Evolutionary conservation across 2,113 vertebrate species (phyloP).

Genomic region (Paramisgurnus dabryanus): DNA sequence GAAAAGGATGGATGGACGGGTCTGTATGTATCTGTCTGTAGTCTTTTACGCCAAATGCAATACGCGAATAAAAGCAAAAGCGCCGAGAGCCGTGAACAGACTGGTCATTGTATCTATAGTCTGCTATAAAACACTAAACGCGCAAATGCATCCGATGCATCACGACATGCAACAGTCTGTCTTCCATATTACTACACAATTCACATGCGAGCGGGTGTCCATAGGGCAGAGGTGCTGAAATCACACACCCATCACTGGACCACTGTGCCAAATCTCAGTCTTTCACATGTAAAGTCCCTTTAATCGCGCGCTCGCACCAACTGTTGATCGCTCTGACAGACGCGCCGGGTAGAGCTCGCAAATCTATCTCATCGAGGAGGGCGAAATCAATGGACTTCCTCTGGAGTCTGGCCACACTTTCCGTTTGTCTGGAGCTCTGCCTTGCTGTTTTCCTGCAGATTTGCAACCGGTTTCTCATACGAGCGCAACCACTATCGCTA

Average conservation of each 20-base stretch:
- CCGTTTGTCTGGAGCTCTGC: conserved; percentile 48
- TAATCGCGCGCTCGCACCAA: conserved; percentile 69
- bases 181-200: conserved; percentile 68
- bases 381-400: conserved; percentile 57
- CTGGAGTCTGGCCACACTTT: conserved; percentile 30
- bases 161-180: conserved; percentile 64
- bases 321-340: conserved; percentile 74
- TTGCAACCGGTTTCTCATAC: conserved; percentile 56
- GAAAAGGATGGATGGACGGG: conserved; percentile 41
- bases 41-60: conserved; percentile 42
- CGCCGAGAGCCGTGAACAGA: conserved; percentile 59
- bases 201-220: conserved; percentile 57
- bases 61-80: conserved; percentile 52
- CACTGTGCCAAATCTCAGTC: conserved; percentile 51
- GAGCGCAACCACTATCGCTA: conserved; percentile 51
- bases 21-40: conserved; percentile 37
- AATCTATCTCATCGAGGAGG: conserved; percentile 56
- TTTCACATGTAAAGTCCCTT: conserved; percentile 54
- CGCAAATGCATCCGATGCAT: conserved; percentile 66
- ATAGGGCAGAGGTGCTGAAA: conserved; percentile 57
- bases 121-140: conserved; percentile 67
- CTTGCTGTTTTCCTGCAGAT: conserved; percentile 50
- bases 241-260: conserved; percentile 63
- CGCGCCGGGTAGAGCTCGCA: conserved; percentile 43
- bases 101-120: conserved; percentile 60